Evolutionary conservation across 2,888 invertebrate genomes (phyloP).

Genomic region (Criorhina ranunculi): DNA sequence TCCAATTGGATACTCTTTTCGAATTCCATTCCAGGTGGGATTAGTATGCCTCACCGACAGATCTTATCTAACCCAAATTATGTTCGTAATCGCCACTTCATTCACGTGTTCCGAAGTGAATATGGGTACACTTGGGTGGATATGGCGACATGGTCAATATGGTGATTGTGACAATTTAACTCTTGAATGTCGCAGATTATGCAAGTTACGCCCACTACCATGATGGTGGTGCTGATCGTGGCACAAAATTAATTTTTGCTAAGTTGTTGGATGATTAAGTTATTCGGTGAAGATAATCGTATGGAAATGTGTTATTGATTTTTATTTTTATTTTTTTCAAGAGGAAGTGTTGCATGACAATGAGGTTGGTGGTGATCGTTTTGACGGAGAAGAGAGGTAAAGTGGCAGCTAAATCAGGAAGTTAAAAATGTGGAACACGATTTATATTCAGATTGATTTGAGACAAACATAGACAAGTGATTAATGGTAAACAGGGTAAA

Average conservation of each 20-base stretch:
- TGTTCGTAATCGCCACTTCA: conserved; percentile 6
- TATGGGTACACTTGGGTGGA: not conserved
- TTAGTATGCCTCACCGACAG: conserved; percentile 2
- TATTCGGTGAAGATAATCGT: conserved; percentile 48
- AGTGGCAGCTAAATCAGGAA: conserved; percentile 46
- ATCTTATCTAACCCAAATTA: conserved; percentile 17
- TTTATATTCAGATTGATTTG: conserved; percentile 60
- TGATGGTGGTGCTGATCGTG: conserved; percentile 37
- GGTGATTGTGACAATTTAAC: conserved; percentile 44
- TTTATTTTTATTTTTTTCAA: conserved; percentile 27
- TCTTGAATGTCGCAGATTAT: conserved; percentile 41
- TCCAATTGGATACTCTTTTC: conserved; percentile 8
- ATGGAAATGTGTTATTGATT: conserved; percentile 57
- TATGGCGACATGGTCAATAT: conserved; percentile 27
- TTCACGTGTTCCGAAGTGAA: conserved; percentile 34
- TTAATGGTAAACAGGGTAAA: conserved; percentile 28
- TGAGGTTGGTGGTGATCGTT: conserved; percentile 38
- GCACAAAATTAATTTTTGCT: conserved; percentile 34
- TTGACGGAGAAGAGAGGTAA: not conserved
- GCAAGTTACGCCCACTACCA: conserved; percentile 53
- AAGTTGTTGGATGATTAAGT: conserved; percentile 54
- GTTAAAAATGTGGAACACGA: conserved; percentile 55
- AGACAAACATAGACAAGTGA: conserved; percentile 38
- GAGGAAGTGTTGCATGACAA: conserved; percentile 65
- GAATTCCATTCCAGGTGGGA: conserved; percentile 27